phyloP scores from a whole-genome alignment of 2,888 invertebrate species.

The Petrophora chlorosata region DNA sequence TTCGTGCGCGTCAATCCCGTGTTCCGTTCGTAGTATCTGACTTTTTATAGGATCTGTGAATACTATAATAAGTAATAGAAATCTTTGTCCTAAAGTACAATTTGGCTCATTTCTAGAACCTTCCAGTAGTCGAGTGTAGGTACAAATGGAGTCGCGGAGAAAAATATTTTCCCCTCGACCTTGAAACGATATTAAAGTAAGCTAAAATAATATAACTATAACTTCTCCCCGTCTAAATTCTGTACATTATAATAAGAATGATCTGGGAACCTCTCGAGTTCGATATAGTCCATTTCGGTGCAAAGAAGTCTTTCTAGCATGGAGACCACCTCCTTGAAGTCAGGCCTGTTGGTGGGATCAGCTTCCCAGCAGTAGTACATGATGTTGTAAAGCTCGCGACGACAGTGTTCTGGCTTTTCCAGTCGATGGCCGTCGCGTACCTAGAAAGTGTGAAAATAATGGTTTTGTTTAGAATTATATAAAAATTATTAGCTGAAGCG shows the following conservation, averaged over 20 bases:
- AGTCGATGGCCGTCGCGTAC: slow-evolving; percentile 94
- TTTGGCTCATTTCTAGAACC: too few relatives aligned
- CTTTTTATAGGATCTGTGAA: too few relatives aligned
- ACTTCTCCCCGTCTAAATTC: slow-evolving; percentile 92
- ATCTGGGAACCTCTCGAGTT: slow-evolving; percentile 95
- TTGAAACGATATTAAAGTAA: too few relatives aligned
- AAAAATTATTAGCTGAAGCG: background rate
- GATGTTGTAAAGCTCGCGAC: slow-evolving; percentile 95
- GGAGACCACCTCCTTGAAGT: slow-evolving; percentile 91
- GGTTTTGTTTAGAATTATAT: background rate
- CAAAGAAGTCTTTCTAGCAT: slow-evolving; percentile 92
- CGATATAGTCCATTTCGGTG: slow-evolving; percentile 96
- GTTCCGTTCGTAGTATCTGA: too few relatives aligned
- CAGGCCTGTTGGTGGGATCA: slow-evolving; percentile 91
- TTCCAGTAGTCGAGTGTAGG: too few relatives aligned
- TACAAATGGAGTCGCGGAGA: too few relatives aligned
- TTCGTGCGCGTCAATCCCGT: too few relatives aligned
- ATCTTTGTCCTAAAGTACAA: too few relatives aligned
- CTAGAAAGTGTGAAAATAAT: slow-evolving; percentile 74
- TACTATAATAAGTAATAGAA: too few relatives aligned
- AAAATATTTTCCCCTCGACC: too few relatives aligned
- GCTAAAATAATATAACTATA: too few relatives aligned
- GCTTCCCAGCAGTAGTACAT: slow-evolving; percentile 98
- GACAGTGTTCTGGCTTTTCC: slow-evolving; percentile 96
- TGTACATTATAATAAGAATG: slow-evolving; percentile 95